These are phyloP conservation scores for Achroia grisella DNA, from an alignment of 1,140 invertebrate genomes.

Conservation along the genomic window DNA sequence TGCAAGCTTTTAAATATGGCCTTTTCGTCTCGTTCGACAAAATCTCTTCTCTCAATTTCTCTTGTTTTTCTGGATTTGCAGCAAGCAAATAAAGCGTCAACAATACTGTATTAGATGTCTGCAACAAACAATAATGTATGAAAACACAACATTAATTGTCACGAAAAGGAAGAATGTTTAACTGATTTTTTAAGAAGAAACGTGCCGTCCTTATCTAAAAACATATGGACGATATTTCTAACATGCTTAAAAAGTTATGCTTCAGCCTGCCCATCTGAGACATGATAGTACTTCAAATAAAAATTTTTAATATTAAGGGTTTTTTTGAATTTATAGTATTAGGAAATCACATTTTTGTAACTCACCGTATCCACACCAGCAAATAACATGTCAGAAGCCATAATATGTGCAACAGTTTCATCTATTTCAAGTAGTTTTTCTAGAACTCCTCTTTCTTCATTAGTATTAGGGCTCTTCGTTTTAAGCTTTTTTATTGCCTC, in stretches of 20 bases:
- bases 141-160: neutral
- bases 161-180: neutral
- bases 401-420: conserved; percentile 71
- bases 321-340: neutral
- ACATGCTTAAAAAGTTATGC: neutral
- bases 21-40: neutral
- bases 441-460: conserved; percentile 43
- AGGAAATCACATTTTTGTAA: neutral
- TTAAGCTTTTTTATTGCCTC: conserved; percentile 11
- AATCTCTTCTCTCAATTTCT: neutral
- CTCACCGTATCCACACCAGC: conserved; percentile 82
- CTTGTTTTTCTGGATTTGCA: neutral
- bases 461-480: neutral
- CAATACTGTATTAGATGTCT: neutral
- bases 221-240: neutral
- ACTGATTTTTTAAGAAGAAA: neutral
- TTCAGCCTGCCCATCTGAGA: too few relatives aligned
- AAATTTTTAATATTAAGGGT: too few relatives aligned
- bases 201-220: neutral
- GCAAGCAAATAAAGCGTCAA: neutral
- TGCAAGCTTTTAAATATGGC: neutral
- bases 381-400: conserved; percentile 80
- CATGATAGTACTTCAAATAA: too few relatives aligned
- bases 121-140: neutral
- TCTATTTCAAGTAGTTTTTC: conserved; percentile 63